Base-by-base conservation (phyloP, 2,888 invertebrate species). In the Herminia tarsipennalis region DNA sequence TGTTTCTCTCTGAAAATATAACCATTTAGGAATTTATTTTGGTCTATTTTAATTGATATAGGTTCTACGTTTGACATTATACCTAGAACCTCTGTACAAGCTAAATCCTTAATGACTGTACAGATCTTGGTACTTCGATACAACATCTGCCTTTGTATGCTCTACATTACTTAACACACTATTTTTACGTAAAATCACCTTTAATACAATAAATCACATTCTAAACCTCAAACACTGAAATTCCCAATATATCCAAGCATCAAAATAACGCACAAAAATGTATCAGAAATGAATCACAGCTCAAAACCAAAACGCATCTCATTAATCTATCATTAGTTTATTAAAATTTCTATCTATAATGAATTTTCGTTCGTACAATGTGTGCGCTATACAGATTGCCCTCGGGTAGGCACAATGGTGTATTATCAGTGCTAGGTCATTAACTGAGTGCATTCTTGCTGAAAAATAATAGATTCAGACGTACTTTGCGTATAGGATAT, bases 361-460 rank as follows among this genome's bases (percentile, higher is more conserved):
- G 66, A 73, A 66, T 74, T 75, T 73, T 68, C 64, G 52, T 51
- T 29, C 29, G 34, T 51, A 83, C 73, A 84, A 83, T 75, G 59
- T 28, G 50, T 71, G 75, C 86, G 86, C 84, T 86, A 84, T 86
- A 72, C 71, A 71, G 83, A 88, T 88, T 86, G 85, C 83, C 85
- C 78, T 71, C 73, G 77, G 78, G 78, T 74, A 71, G 70, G 73
- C 62, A 81, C 78, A 86, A 85, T 80, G 58, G 56, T 27, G 61
- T 62, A 86, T 88, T 89, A 85, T 89, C 83, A 80, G 76, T 72
- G 78, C 75, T 66, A 60, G 76, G 66, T 82, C 87, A 86, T 88
- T 89, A 85, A 82, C 83, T 69, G 78, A 73, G 83, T 66, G 83
- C 87, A 85, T 88, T 88, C 88, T 83, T 78, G 79, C 76, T 84